Conservation (phyloP, 2,888 invertebrate genomes). For the Coleophora deauratella region DNA sequence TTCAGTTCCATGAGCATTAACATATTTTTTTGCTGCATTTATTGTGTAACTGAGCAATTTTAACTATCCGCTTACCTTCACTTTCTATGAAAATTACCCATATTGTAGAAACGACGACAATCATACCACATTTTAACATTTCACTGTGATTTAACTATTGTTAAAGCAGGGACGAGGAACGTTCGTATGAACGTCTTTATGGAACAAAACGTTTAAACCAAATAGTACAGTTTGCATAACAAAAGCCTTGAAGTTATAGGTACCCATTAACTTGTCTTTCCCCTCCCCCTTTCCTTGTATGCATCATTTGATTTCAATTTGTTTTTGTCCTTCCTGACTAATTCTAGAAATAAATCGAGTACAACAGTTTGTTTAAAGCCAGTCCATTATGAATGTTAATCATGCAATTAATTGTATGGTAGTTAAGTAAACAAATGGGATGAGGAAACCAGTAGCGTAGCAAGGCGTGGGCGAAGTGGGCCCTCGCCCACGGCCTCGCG, state of each 20-base stretch:
- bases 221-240: conserved; percentile 5
- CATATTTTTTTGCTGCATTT: too few species aligned
- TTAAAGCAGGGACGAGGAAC: neutral
- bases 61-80: conserved; percentile 27
- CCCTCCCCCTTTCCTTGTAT: conserved; percentile 24
- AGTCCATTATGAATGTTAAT: conserved; percentile 5
- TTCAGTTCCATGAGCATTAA: too few species aligned
- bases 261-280: conserved; percentile 10
- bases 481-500: too few species aligned
- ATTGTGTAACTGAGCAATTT: too few species aligned
- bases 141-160: conserved; percentile 1
- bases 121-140: conserved; percentile 25
- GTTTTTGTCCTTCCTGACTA: conserved; percentile 5
- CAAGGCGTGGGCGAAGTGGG: too few species aligned
- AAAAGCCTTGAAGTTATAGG: conserved; percentile 2
- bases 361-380: neutral
- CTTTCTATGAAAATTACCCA: conserved; percentile 33
- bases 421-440: neutral
- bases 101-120: conserved; percentile 21
- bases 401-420: neutral
- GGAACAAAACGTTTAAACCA: neutral
- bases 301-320: conserved; percentile 19
- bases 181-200: conserved; percentile 3
- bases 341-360: conserved; percentile 4
- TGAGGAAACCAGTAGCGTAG: too few species aligned